Base-by-base conservation (phyloP, 2,797 vertebrate species). In the Rhinatrema bivittatum region DNA sequence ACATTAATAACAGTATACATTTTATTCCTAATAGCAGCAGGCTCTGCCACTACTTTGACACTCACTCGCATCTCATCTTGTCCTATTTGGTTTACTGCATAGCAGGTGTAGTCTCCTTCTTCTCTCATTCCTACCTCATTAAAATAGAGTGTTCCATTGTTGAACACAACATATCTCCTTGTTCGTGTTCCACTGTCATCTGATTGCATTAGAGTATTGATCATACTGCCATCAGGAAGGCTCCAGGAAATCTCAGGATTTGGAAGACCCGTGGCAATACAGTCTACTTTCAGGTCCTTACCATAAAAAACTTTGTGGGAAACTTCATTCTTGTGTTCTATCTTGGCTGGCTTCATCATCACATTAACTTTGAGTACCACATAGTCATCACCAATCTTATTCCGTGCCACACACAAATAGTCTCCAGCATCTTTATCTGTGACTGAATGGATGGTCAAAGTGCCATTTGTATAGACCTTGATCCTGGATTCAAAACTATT, bases 91-190 rank as follows among this genome's bases (percentile, higher is more conserved):
- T 98, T 98, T 37, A 93, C 79, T 0, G 94, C 94, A 3, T 93
- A 86, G 62, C 94, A 98, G 1, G 89, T 98, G 59, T 98, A 98
- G 60, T 93, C 84, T 0, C 94, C 94, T 18, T 90, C 88, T 15
- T 94, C 88, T 8, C 76, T 79, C 64, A 76, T 54, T 5, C 89
- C 91, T 2, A 93, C 88, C 0, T 91, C 86, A n/a, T 91, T 89
- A 52, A 97, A 86, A 66, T 79, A 91, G 20, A 98, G 68, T 0
- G 93, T 97, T 10, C 94, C 94, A 3, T 98, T 98, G 65, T 89
- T 54, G 5, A 97, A 96, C 9, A 98, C 86, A 22, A 90, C 87
- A 0, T 88, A 94, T 55, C 91, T 81, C 39, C 84, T 85, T 1
- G 68, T 70, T 9, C 84, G 82, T 12, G 72, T 74, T 1, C 81